Base-by-base conservation (phyloP, 2,113 vertebrate species). In the Sinocyclocheilus maitianheensis region DNA sequence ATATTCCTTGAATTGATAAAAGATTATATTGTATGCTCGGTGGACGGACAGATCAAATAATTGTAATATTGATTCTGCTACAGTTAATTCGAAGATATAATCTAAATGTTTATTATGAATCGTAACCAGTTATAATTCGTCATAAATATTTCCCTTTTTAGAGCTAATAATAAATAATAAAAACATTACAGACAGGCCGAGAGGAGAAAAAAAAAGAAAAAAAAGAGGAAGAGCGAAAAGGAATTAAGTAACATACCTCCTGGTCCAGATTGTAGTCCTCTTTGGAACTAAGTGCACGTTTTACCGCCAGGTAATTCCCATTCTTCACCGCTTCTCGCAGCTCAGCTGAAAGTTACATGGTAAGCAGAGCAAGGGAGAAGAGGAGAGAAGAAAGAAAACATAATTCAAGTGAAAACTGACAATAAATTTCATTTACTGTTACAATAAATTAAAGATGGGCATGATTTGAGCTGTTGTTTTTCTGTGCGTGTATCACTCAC, bases 191-290 rank as follows among this genome's bases (percentile, higher is more conserved):
- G 26, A 26, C 24, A 22, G 16, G 10, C 14, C 40, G 13, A 26
- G 4, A 80, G 6, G n/a, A n/a, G 30, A 5, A 24, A 24, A 24
- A 77, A 46, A 1, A 5, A 24, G 18, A 24, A 77, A 46, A 1
- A 77, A 46, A 0, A 22, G 51, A 30, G n/a, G 10, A 43, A 40
- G 37, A 74, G 20, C 40, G 18, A 30, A 12, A 0, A 10, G 20
- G 1, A 34, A 37, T 37, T 69, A 71, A 11, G 16, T 8, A 46
- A 77, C 91, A 40, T 95, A 98, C 98, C 97, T 98, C 97, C 91
- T 99, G 97, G 86, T 99, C 97, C 87, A 99, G 93, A 92, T 98
- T 97, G 92, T 99, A 99, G 1, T 98, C 94, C 87, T 97, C 96
- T 62, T 95, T 97, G 88, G 98, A 99, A 93, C 96, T 96, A 84